Evolutionary conservation across 2,113 vertebrate genomes (phyloP).

Genomic region (Nestor notabilis): DNA sequence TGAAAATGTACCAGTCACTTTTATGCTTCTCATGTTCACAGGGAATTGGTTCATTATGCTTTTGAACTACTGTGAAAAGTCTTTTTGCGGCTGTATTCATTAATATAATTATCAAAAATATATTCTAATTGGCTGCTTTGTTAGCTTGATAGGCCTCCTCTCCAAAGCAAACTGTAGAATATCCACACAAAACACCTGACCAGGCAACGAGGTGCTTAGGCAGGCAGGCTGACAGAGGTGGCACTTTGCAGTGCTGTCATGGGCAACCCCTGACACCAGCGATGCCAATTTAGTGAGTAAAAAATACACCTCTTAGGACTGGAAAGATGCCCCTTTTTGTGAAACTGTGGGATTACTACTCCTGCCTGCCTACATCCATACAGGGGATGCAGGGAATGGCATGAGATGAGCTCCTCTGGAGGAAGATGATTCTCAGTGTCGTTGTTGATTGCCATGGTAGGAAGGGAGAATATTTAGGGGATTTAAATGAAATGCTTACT

Average conservation of each 20-base stretch:
- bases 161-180: not conserved
- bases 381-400: not conserved
- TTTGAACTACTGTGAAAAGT: not conserved
- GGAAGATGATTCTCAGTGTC: not conserved
- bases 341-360: not conserved
- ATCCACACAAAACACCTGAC: not conserved
- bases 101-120: not conserved
- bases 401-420: not conserved
- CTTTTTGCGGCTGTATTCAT: not conserved
- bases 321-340: not conserved
- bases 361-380: not conserved
- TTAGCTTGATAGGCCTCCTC: not conserved
- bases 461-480: not conserved
- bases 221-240: not conserved
- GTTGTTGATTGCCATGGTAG: not conserved
- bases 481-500: not conserved
- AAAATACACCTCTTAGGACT: rapidly evolving
- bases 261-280: not conserved
- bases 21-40: not conserved
- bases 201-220: not conserved
- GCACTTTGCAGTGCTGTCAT: not conserved
- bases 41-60: not conserved
- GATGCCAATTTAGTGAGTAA: not conserved
- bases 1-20: not conserved
- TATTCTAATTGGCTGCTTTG: not conserved